phyloP scores from a whole-genome alignment of 2,113 vertebrate genomes.

The Xenus cinereus region DNA sequence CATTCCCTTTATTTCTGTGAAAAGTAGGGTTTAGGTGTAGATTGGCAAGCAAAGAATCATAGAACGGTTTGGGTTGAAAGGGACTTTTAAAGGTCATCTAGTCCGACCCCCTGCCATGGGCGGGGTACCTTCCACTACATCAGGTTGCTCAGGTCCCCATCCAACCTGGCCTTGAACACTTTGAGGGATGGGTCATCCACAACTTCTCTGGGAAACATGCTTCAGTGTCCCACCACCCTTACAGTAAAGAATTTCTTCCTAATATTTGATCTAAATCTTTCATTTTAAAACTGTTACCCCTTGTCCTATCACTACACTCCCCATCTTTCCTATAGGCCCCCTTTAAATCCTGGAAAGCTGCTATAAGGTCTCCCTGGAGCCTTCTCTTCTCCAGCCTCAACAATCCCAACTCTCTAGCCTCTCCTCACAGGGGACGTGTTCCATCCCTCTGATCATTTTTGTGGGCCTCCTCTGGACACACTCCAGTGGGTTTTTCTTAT shows the following conservation, averaged over 20 bases:
- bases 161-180: not conserved
- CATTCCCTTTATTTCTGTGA: not conserved
- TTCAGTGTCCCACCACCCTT: not conserved
- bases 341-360: not conserved
- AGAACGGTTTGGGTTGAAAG: not conserved
- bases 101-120: not conserved
- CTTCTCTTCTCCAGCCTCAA: not conserved
- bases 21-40: not conserved
- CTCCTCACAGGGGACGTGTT: rapidly evolving
- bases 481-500: not conserved
- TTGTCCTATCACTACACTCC: rapidly evolving
- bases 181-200: not conserved
- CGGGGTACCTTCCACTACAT: too few relatives aligned
- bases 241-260: not conserved
- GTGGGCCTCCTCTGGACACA: not conserved
- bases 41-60: not conserved
- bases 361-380: not conserved
- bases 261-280: not conserved
- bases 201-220: not conserved
- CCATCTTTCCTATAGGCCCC: not conserved
- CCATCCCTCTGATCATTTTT: not conserved
- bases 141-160: not conserved
- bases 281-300: not conserved
- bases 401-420: not conserved
- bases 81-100: not conserved